Percentiles rank a stretch among this genome's conserved stretches.
These are phyloP conservation scores for Triops longicaudatus DNA, from an alignment of 1,140 invertebrate species.

Conservation along the genomic window DNA sequence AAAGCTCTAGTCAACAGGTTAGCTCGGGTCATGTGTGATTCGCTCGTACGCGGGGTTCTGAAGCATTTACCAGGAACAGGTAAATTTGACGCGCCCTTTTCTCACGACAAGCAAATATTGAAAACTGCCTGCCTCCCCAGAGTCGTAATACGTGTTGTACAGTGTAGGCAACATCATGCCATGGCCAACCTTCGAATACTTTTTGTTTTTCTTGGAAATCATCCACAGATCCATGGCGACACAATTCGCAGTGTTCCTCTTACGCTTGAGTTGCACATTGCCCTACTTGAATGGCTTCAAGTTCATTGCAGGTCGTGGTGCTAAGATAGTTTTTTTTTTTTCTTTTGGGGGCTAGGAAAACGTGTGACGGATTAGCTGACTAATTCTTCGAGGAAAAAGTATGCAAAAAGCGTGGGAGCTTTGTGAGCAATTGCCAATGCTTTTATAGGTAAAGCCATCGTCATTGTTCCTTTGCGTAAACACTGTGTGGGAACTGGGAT, in stretches of 20 bases:
- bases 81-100: not conserved
- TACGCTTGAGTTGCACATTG: not conserved
- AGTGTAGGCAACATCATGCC: too few relatives aligned
- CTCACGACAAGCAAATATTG: constrained; percentile 15
- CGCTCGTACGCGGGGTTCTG: not conserved
- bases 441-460: not conserved
- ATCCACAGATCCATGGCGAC: not conserved
- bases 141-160: not conserved
- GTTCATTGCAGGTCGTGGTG: not conserved
- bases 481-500: not conserved
- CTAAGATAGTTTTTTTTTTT: not conserved
- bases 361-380: not conserved
- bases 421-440: constrained; percentile 8
- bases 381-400: not conserved
- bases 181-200: too few relatives aligned
- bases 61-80: not conserved
- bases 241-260: not conserved
- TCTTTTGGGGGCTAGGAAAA: not conserved
- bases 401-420: constrained; percentile 10
- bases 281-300: not conserved
- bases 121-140: not conserved
- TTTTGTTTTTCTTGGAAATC: not conserved
- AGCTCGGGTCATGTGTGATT: not conserved
- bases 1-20: not conserved
- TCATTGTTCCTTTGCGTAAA: not conserved